Percentiles rank a stretch among this genome's conserved stretches.
phyloP scores from a whole-genome alignment of 30 jellyfish, hydroid and myxozoan genomes.

The Catostylus mosaicus region DNA sequence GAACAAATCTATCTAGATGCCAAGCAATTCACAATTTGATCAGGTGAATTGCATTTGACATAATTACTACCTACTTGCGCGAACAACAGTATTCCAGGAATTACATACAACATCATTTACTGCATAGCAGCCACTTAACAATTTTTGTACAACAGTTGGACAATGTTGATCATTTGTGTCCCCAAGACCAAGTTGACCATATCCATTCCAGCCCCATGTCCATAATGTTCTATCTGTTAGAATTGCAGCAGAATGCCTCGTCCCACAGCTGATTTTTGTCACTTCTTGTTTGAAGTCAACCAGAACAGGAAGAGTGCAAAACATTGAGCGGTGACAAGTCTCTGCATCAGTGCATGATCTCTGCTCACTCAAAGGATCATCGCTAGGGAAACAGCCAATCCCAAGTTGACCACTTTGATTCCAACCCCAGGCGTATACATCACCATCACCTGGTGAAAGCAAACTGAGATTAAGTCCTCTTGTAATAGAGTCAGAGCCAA shows the following conservation, averaged over 20 bases:
- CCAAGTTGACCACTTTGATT: slow-evolving; percentile 99
- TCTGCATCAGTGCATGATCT: slow-evolving; percentile 18
- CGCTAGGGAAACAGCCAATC: slow-evolving; percentile 41
- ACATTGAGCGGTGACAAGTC: slow-evolving; percentile 29
- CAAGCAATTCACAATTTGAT: too few species aligned
- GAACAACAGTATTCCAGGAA: slow-evolving; percentile 64
- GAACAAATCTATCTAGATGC: too few species aligned
- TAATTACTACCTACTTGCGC: too few species aligned
- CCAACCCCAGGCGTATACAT: slow-evolving; percentile 99
- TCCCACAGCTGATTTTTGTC: slow-evolving; percentile 68
- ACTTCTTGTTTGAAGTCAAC: slow-evolving; percentile 69
- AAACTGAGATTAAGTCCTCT: too few species aligned
- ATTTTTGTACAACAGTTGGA: slow-evolving; percentile 32
- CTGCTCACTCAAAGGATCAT: slow-evolving; percentile 7
- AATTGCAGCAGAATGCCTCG: slow-evolving; percentile 96
- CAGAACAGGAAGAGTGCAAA: slow-evolving; percentile 45
- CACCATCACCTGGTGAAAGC: slow-evolving; percentile 82
- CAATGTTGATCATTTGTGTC: slow-evolving; percentile 46
- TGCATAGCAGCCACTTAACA: not conserved
- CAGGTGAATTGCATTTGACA: too few species aligned
- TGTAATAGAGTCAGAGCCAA: too few species aligned
- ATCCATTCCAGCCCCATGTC: slow-evolving; percentile 99
- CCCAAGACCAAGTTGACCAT: slow-evolving; percentile 94
- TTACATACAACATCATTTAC: slow-evolving; percentile 43
- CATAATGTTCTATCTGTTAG: slow-evolving; percentile 55